A percentile compares a stretch with the other conserved stretches of the same genome.
Conservation (phyloP, 2,113 vertebrate genomes). For the Leptocoma aspasia region DNA sequence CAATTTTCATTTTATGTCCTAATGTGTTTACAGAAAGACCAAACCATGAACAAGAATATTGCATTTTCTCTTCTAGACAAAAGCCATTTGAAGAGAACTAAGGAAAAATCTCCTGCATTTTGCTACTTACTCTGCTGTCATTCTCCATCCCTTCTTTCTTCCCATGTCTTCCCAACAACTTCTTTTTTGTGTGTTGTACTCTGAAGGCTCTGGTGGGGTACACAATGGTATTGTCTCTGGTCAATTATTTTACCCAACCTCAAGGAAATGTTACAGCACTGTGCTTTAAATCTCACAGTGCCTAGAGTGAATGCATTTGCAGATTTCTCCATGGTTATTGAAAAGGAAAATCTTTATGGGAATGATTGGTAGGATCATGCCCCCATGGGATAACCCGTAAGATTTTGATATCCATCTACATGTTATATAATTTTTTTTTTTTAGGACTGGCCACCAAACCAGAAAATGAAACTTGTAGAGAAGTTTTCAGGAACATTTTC, state of each 20-base stretch:
- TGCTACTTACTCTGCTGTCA: not conserved
- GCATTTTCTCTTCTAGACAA: not conserved
- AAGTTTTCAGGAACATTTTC: not conserved
- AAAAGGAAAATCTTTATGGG: not conserved
- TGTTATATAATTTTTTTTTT: not conserved
- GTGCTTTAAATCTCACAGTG: not conserved
- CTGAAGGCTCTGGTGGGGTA: not conserved
- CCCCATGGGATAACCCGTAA: not conserved
- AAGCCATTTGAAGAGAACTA: not conserved
- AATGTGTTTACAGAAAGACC: not conserved
- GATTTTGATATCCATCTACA: not conserved
- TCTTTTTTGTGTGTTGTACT: not conserved
- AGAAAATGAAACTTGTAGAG: not conserved
- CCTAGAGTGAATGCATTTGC: not conserved
- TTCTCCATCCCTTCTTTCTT: not conserved
- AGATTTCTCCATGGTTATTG: not conserved
- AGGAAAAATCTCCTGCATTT: not conserved
- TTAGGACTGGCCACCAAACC: not conserved
- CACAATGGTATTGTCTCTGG: not conserved
- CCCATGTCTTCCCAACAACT: not conserved
- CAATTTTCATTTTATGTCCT: not conserved
- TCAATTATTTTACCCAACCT: not conserved
- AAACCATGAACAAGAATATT: not conserved
- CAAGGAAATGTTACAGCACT: not conserved
- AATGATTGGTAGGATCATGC: not conserved